Conservation (phyloP, 2,888 invertebrate genomes). For the Mimachlamys varia region DNA sequence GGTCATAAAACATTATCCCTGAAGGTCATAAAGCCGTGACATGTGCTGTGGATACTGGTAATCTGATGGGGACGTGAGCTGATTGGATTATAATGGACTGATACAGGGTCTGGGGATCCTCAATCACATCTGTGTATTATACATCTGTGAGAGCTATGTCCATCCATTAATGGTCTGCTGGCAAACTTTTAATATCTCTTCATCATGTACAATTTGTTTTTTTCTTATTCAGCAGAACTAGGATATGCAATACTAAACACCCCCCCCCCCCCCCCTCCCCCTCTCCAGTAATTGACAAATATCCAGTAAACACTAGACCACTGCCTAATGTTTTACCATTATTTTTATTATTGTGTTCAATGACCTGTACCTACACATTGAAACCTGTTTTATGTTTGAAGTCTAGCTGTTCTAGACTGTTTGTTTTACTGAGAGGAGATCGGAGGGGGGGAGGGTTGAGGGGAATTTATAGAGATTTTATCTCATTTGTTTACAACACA, state of each 20-base stretch:
- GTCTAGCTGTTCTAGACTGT: too few species aligned
- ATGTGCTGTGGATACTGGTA: not conserved
- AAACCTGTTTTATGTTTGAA: too few species aligned
- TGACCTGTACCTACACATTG: too few species aligned
- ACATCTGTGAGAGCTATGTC: not conserved
- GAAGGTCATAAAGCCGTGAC: not conserved
- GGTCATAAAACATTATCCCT: conserved; percentile 16
- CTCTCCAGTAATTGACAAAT: too few species aligned
- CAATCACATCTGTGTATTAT: not conserved
- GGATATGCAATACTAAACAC: too few species aligned
- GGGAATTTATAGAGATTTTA: not conserved
- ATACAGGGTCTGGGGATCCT: not conserved
- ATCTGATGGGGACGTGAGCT: not conserved
- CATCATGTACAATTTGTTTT: not conserved
- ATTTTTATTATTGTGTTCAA: too few species aligned
- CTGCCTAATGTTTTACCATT: too few species aligned
- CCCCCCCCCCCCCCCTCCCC: too few species aligned
- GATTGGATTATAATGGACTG: not conserved
- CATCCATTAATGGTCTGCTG: not conserved
- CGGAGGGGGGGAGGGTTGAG: too few species aligned
- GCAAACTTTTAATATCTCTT: too few species aligned
- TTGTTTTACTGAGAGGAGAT: too few species aligned
- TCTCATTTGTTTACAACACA: not conserved
- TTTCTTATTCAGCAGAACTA: not conserved
- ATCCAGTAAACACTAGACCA: too few species aligned